phyloP scores from a whole-genome alignment of 2,797 vertebrate genomes.

The Gephyroberyx darwinii region DNA sequence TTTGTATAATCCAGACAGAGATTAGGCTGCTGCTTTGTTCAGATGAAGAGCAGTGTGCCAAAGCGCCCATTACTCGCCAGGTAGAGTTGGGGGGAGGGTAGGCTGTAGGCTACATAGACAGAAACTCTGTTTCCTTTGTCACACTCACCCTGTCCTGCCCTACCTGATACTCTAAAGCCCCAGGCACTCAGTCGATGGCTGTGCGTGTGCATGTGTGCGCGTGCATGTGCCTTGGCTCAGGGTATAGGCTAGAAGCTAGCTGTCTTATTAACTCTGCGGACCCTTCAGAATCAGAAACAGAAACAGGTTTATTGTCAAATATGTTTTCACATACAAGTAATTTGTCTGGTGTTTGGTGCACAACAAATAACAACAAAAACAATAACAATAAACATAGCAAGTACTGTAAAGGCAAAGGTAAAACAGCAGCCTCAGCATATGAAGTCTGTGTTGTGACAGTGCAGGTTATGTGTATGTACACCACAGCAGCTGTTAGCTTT shows the following conservation, averaged over 20 bases:
- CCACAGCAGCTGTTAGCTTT: background rate
- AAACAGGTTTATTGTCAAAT: too few species aligned
- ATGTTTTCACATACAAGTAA: too few species aligned
- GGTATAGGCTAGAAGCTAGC: background rate
- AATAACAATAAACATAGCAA: too few species aligned
- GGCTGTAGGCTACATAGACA: constrained; percentile 40
- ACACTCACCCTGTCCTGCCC: constrained; percentile 19
- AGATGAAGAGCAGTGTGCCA: constrained; percentile 9
- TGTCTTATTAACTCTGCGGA: constrained; percentile 5
- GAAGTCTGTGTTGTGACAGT: background rate
- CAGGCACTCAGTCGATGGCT: background rate
- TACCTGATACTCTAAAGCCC: background rate
- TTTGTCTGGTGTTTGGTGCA: too few species aligned
- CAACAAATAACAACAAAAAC: too few species aligned
- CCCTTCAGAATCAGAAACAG: too few species aligned
- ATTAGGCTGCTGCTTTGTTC: background rate
- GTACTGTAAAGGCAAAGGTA: too few species aligned
- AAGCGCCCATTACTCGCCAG: background rate
- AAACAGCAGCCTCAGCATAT: background rate
- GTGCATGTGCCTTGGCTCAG: background rate
- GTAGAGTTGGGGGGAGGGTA: constrained; percentile 2
- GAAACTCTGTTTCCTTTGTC: constrained; percentile 14
- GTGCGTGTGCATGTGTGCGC: background rate
- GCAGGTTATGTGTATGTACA: background rate
- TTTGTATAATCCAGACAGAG: background rate